Conservation (phyloP, 1,140 invertebrate genomes). For the Temnothorax nylanderi region DNA sequence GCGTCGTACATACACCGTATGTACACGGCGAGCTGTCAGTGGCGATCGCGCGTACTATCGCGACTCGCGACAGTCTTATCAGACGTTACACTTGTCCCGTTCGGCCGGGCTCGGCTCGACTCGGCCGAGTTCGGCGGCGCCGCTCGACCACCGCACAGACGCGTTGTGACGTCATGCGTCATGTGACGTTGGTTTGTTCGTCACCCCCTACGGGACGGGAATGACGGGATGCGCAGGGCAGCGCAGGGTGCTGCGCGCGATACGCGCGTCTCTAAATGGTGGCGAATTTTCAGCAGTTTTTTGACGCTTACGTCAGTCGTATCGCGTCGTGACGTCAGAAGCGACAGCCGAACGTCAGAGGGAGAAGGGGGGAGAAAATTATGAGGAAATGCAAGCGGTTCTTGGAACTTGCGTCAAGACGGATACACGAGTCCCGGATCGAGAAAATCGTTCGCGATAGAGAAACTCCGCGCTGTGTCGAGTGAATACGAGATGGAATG, state of each 20-base stretch:
- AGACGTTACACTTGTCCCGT: slow-evolving; percentile 74
- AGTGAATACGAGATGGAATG: not conserved
- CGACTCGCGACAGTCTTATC: slow-evolving; percentile 78
- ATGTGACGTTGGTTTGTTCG: not conserved
- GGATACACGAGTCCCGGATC: not conserved
- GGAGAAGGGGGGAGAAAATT: not conserved
- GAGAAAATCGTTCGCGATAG: not conserved
- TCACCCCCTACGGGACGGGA: no score
- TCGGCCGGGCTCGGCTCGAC: not conserved
- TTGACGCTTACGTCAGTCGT: slow-evolving; percentile 31
- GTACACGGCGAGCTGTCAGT: slow-evolving; percentile 71
- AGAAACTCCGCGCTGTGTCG: not conserved
- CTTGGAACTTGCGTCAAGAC: not conserved
- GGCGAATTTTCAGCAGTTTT: slow-evolving; percentile 11
- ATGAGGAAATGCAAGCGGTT: not conserved
- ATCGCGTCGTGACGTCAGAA: not conserved
- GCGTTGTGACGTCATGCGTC: not conserved
- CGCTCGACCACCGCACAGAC: slow-evolving; percentile 45
- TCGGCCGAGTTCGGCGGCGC: slow-evolving; percentile 32
- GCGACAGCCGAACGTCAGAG: not conserved
- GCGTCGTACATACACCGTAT: not conserved
- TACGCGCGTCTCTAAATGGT: not conserved
- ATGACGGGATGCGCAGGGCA: not conserved
- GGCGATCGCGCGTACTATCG: slow-evolving; percentile 67
- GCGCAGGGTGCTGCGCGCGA: not conserved